A percentile compares a stretch with the other conserved stretches of the same genome.
phyloP scores from a whole-genome alignment of 2,888 invertebrate genomes.

The Leptinotarsa tumamoca region DNA sequence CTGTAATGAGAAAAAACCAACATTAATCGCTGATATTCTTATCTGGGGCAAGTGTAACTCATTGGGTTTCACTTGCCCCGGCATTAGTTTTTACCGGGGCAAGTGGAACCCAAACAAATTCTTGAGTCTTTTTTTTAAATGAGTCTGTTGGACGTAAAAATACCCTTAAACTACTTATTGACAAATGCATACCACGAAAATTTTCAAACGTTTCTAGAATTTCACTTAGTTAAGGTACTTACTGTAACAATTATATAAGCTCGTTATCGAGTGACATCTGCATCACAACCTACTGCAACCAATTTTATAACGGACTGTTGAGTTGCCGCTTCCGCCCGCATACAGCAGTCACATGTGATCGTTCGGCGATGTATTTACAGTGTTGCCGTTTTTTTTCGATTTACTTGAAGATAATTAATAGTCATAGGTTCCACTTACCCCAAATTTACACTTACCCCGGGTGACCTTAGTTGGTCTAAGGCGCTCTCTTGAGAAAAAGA shows the following conservation, averaged over 20 bases:
- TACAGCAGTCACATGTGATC: slow-evolving; percentile 14
- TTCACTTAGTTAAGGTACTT: slow-evolving; percentile 20
- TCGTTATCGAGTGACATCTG: slow-evolving; percentile 21
- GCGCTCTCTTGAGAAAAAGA: no score
- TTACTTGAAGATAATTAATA: no score
- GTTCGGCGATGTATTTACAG: slow-evolving; percentile 20
- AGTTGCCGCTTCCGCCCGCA: slow-evolving; percentile 10
- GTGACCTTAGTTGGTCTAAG: no score
- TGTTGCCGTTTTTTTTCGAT: not conserved
- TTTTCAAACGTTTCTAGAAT: slow-evolving; percentile 17
- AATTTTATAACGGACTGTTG: slow-evolving; percentile 11
- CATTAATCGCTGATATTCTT: slow-evolving; percentile 13
- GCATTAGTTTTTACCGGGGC: slow-evolving; percentile 14
- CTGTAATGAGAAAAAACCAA: slow-evolving; percentile 21
- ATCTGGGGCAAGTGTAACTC: slow-evolving; percentile 23
- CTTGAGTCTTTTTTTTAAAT: slow-evolving; percentile 22
- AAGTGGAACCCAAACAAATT: slow-evolving; percentile 24
- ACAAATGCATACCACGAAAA: not conserved
- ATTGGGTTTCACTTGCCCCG: slow-evolving; percentile 21
- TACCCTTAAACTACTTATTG: slow-evolving; percentile 12
- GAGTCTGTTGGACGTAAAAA: slow-evolving; percentile 17
- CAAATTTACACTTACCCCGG: no score
- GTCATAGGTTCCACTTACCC: no score
- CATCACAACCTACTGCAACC: slow-evolving; percentile 13
- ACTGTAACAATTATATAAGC: slow-evolving; percentile 16